Conservation (phyloP, 2,113 vertebrate species). For the Nannospalax galili region DNA sequence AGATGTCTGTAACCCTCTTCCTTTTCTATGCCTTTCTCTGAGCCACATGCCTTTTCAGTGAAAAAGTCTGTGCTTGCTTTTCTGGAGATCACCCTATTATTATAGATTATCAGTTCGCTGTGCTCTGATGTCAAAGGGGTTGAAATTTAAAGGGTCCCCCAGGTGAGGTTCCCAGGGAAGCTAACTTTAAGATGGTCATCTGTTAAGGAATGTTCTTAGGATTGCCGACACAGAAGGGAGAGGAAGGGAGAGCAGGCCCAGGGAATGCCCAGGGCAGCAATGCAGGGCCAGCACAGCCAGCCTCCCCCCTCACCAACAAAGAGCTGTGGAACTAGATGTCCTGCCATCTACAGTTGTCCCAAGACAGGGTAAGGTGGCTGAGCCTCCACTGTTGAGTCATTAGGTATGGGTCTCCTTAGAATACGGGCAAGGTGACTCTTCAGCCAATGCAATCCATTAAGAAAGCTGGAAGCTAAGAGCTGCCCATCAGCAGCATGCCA, state of each 20-base stretch:
- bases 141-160: not conserved
- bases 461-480: not conserved
- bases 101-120: not conserved
- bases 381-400: fast-evolving
- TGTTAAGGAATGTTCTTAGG: not conserved
- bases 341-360: not conserved
- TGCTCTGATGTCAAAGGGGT: not conserved
- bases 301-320: not conserved
- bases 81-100: not conserved
- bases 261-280: not conserved
- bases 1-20: not conserved
- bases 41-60: not conserved
- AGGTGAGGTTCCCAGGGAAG: not conserved
- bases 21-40: not conserved
- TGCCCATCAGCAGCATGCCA: not conserved
- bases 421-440: not conserved
- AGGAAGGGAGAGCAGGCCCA: not conserved
- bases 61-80: not conserved
- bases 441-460: not conserved
- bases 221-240: not conserved
- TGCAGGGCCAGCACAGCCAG: not conserved
- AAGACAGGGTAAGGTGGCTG: fast-evolving
- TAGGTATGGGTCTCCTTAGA: not conserved
- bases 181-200: not conserved
- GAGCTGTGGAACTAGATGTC: not conserved